phyloP scores from a whole-genome alignment of 1,140 invertebrate genomes.

The Brachionus plicatilis region DNA sequence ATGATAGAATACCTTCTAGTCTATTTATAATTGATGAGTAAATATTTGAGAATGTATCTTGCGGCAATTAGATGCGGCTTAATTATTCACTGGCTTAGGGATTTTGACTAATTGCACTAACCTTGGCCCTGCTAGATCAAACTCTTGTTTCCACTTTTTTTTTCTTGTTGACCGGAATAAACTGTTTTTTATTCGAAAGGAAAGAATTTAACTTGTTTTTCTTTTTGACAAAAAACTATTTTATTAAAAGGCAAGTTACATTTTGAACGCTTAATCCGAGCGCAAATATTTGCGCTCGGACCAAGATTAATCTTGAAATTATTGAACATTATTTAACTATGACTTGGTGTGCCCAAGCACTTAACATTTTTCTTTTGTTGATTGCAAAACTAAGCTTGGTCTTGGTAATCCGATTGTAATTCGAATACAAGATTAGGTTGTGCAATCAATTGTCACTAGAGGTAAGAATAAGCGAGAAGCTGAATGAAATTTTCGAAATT shows the following conservation, averaged over 20 bases:
- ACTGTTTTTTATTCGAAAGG: background rate
- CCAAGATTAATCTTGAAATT: background rate
- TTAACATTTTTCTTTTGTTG: background rate
- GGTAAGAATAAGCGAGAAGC: no score
- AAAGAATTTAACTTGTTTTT: background rate
- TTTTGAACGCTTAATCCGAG: background rate
- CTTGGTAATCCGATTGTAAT: background rate
- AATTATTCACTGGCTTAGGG: background rate
- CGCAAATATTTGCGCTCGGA: background rate
- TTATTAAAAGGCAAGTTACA: background rate
- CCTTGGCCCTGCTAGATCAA: background rate
- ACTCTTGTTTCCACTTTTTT: background rate
- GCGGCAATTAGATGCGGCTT: background rate
- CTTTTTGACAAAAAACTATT: background rate
- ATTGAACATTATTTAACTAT: background rate
- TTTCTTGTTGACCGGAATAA: background rate
- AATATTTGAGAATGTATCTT: background rate
- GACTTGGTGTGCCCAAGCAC: background rate
- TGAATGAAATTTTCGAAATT: no score
- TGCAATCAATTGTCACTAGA: background rate
- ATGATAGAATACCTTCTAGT: slow-evolving; percentile 19
- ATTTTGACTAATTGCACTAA: background rate
- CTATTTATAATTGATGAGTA: background rate
- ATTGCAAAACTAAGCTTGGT: background rate
- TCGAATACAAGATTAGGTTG: background rate